Conservation (phyloP, 1,140 invertebrate genomes). For the Hesperophylax magnus region DNA sequence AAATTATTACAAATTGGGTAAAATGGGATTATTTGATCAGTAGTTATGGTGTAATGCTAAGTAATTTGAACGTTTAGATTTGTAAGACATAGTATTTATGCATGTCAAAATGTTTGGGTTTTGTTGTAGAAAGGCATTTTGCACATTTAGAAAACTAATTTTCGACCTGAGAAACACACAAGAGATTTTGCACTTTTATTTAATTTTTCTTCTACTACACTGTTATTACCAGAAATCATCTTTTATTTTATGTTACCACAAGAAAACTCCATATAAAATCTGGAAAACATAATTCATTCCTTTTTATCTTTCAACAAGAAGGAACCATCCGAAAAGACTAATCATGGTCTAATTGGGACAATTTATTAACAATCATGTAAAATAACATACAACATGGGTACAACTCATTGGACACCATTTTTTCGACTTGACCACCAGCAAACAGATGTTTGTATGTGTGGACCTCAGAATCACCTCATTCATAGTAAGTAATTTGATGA, state of each 20-base stretch:
- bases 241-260: neutral
- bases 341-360: neutral
- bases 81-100: too few relatives aligned
- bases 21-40: neutral
- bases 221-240: neutral
- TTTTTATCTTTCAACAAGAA: slow-evolving; percentile 26
- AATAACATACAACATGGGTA: slow-evolving; percentile 10
- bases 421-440: neutral
- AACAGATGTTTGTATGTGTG: slow-evolving; percentile 13
- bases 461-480: slow-evolving; percentile 1
- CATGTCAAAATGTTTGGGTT: too few relatives aligned
- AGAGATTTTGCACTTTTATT: slow-evolving; percentile 2
- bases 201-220: slow-evolving; percentile 2
- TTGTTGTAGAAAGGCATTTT: neutral
- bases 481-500: neutral
- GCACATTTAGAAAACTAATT: neutral
- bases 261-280: slow-evolving; percentile 23
- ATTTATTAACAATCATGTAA: slow-evolving; percentile 17
- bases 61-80: too few relatives aligned
- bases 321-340: neutral
- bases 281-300: slow-evolving; percentile 14
- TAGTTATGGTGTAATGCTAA: too few relatives aligned
- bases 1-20: neutral
- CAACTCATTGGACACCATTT: slow-evolving; percentile 17
- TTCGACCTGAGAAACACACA: neutral